Evolutionary conservation across 1,140 invertebrate genomes (phyloP).

Genomic region (Trichonephila inaurata): DNA sequence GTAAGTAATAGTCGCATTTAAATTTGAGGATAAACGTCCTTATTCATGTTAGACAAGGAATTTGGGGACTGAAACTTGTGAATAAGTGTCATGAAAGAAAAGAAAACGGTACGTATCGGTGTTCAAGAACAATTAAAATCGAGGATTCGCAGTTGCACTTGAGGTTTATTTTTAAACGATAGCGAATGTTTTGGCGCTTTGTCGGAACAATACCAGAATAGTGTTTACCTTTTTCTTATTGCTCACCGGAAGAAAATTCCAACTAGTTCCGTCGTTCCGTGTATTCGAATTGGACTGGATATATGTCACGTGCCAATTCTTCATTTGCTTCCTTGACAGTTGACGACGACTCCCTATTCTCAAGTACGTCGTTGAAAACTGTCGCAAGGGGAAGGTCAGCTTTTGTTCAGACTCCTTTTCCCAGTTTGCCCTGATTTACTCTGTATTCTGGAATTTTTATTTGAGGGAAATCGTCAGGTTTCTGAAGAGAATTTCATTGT

Average conservation of each 20-base stretch:
- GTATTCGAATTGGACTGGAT: slow-evolving; percentile 29
- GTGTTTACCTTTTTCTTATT: slow-evolving; percentile 66
- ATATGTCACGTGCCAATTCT: slow-evolving; percentile 58
- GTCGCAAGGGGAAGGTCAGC: slow-evolving; percentile 53
- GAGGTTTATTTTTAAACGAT: slow-evolving; percentile 43
- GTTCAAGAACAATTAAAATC: slow-evolving; percentile 4
- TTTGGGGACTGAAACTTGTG: background rate
- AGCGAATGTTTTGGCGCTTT: slow-evolving; percentile 57
- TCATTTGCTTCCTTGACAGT: slow-evolving; percentile 42
- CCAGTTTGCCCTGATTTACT: background rate
- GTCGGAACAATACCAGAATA: slow-evolving; percentile 65
- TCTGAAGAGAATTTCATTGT: background rate
- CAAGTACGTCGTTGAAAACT: slow-evolving; percentile 1
- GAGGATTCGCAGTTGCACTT: slow-evolving; percentile 33
- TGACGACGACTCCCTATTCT: slow-evolving; percentile 18
- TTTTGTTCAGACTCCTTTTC: slow-evolving; percentile 22
- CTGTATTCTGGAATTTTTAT: background rate
- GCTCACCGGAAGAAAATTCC: slow-evolving; percentile 48
- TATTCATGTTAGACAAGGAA: too few species aligned
- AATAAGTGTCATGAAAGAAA: background rate
- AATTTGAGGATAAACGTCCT: too few species aligned
- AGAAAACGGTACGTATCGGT: background rate
- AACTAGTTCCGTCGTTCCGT: slow-evolving; percentile 18
- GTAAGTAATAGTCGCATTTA: too few species aligned
- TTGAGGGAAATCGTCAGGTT: background rate